Percentiles rank a stretch among this genome's conserved stretches.
Evolutionary conservation across 2,797 vertebrate genomes (phyloP).

Genomic region (Sardinella longiceps): DNA sequence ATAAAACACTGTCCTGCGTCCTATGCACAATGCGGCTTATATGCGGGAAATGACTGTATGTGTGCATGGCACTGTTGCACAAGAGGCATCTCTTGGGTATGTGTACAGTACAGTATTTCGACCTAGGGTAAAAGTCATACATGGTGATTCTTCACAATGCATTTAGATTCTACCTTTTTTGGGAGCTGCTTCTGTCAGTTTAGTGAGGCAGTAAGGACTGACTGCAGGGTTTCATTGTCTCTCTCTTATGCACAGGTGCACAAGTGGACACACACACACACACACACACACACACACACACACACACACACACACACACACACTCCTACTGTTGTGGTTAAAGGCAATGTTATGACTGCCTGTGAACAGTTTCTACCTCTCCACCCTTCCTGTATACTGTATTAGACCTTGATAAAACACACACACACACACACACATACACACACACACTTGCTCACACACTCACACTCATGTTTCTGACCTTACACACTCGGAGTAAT

Average conservation of each 20-base stretch:
- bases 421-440: neutral
- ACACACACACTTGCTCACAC: neutral
- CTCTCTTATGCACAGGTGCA: neutral
- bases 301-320: constrained; percentile 22
- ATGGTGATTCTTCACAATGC: neutral
- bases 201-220: neutral
- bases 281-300: neutral
- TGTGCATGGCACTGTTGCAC: too few relatives aligned
- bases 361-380: neutral
- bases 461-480: neutral
- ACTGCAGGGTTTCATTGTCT: neutral
- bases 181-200: neutral
- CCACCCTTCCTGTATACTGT: neutral
- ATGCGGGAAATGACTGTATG: too few relatives aligned
- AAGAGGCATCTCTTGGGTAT: neutral
- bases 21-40: too few relatives aligned
- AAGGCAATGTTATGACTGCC: constrained; percentile 27
- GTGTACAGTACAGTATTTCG: neutral
- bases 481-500: neutral
- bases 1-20: too few relatives aligned
- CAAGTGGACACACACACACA: neutral
- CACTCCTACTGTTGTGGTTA: neutral
- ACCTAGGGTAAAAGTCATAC: neutral
- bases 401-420: constrained; percentile 17
- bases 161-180: neutral